Evolutionary conservation across 2,888 invertebrate genomes (phyloP), one percentile per base, ranked within the genome.

Genomic region (Subacronicta megacephala): DNA sequence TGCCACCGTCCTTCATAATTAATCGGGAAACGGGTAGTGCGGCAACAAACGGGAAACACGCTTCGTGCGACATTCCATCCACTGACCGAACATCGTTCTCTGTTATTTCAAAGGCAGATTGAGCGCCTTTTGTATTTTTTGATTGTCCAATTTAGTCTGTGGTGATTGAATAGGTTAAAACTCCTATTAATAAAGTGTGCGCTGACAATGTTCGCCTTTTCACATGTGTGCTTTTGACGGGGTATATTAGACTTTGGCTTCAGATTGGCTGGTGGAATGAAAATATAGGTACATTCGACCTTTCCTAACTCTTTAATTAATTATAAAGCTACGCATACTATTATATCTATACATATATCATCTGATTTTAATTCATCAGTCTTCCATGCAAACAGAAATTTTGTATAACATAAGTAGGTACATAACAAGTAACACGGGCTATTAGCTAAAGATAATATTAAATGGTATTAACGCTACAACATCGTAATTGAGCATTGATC

Each of bases 1-100:
- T 73, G 76, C 77, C 60, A 54, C 46, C 62, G 72, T 75, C 61
- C 79, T 80, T 81, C 77, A 81, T 82, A 82, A 84, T 85, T 86
- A 85, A 82, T 81, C 80, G 77, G 75, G 72, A 80, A 79, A 69
- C 73, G 72, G 73, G 66, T 59, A 62, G 67, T 72, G 66, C 42
- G 56, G 69, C 62, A 66, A 77, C 77, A 77, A 81, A 80, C 71
- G 71, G 67, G 72, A 71, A 77, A 70, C 64, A 67, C 67, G 69
- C 54, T 65, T 55, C 70, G 66, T 62, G 62, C 57, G 66, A 72
- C 73, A 65, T 68, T 72, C 68, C 62, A 67, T 62, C 65, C 66
- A 55, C 43, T 73, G 73, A 75, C 72, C 73, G 80, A 74, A 72
- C 72, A 76, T 58, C 70, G 75, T 50, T 63, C 72, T 69, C 66